Evolutionary conservation across 1,140 invertebrate species (phyloP), one percentile per base, ranked within the genome.

Genomic region (Stegodyphus dumicola): DNA sequence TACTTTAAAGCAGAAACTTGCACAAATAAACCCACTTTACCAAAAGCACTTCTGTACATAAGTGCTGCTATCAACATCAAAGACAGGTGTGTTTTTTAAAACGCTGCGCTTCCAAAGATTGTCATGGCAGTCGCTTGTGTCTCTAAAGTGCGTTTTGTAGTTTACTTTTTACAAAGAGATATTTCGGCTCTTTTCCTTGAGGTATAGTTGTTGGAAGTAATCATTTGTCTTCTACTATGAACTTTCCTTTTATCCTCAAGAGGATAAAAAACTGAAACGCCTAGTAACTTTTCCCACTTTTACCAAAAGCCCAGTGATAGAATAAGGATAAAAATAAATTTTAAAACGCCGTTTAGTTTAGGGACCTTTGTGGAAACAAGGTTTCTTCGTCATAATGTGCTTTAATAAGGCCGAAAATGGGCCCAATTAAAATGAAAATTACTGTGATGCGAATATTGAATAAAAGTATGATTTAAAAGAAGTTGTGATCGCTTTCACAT

Each of bases 191-290:
- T 83, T 74, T 66, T 83, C 80, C 71, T 83, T 83, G 66, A 83
- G 67, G 75, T 83, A 60, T 71, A 83, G 53, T 60, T 71, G 65
- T 48, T 67, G 51, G 71, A 83, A 60, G 80, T 83, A 74, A 83
- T 83, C 80, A 83, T 83, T 83, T 83, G 80, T 83, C 80, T 83
- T 83, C 80, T 67, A 48, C 80, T 33, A 75, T 83, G 65, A 75
- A 83, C 80, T 75, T 75, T 49, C 52, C 60, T 75, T 83, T 83
- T 75, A 75, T 75, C 49, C 80, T 60, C 70, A 52, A 48, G 80
- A 74, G 80, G 18, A 74, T n/a, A 51, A 48, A 53, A 74, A 66
- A 75, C 60, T 74, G 66, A 54, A 74, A 73, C 64, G 71, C 9
- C 9, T 11, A 60, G 71, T 74, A 83, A 33, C 33, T 33, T 33